Conservation (phyloP, 2,888 invertebrate species). For the Gisinianus flammeolus region DNA sequence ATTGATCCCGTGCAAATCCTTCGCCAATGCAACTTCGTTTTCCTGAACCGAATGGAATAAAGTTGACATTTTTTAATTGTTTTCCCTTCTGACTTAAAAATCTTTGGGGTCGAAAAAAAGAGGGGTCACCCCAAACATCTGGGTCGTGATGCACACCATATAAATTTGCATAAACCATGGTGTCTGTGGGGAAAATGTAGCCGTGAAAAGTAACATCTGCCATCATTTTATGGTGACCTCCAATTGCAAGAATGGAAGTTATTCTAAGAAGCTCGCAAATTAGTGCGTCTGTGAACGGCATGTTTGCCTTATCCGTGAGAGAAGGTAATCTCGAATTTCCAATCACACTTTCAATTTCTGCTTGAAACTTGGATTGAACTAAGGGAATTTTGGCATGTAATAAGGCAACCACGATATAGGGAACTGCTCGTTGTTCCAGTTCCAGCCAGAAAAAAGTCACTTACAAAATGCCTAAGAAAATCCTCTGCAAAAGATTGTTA, state of each 20-base stretch:
- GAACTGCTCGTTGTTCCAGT: neutral
- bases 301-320: neutral
- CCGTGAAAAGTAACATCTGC: constrained; percentile 60
- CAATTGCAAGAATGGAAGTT: constrained; percentile 78
- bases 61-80: neutral
- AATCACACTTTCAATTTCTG: neutral
- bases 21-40: neutral
- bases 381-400: neutral
- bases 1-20: neutral
- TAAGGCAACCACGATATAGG: neutral
- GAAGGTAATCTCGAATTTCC: neutral
- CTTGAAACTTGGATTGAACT: neutral
- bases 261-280: constrained; percentile 79
- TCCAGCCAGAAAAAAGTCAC: neutral
- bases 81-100: neutral
- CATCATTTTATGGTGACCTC: constrained; percentile 80
- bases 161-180: neutral
- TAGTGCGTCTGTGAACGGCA: constrained; percentile 68
- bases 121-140: neutral
- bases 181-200: neutral
- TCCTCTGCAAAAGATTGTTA: no score
- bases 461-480: no score
- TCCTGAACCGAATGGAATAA: neutral
- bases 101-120: neutral
- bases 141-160: constrained; percentile 1